Evolutionary conservation across 2,113 vertebrate species (phyloP), one percentile per base, ranked within the genome.

Genomic region (Pionites leucogaster): DNA sequence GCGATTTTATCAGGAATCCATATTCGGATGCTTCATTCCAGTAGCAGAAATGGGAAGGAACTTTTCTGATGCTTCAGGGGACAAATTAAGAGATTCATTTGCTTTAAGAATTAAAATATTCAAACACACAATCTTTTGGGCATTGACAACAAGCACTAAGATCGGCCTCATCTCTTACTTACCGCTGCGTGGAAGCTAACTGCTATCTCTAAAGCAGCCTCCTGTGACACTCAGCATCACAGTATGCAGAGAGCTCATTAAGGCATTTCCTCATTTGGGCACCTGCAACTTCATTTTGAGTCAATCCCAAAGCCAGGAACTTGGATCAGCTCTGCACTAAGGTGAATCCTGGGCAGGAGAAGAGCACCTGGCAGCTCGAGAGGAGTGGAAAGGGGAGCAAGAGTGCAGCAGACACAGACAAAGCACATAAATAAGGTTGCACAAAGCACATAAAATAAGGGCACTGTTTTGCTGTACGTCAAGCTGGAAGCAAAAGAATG

Each of bases 161-260:
- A 64, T 33, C 11, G 5, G 4, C 9, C 77, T 65, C 69, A 3
- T 23, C 63, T 31, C 39, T 6, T 6, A 0, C 65, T 29, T 17
- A 41, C 1, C 0, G 3, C 75, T 33, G 88, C 1, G 0, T 13
- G 46, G 9, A 46, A 75, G 67, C 50, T 29, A 31, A 55, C 28
- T 7, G 2, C 1, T 33, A 44, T 0, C 49, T 39, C 17, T 37
- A 9, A 9, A 42, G 57, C 65, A 91, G 0, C 65, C 57, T 49
- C 80, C 44, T 0, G 11, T 6, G 81, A 39, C 1, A 2, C 69
- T 8, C 23, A 2, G 50, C 62, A 53, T 7, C 4, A 3, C 41
- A 12, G 71, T 0, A 2, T 0, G 29, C 80, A n/a, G 1, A 2
- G 19, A 67, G 42, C 87, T 68, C 1, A 0, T 11, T 23, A 57